phyloP scores from a whole-genome alignment of 2,797 vertebrate species.

The Xyrichtys novacula region DNA sequence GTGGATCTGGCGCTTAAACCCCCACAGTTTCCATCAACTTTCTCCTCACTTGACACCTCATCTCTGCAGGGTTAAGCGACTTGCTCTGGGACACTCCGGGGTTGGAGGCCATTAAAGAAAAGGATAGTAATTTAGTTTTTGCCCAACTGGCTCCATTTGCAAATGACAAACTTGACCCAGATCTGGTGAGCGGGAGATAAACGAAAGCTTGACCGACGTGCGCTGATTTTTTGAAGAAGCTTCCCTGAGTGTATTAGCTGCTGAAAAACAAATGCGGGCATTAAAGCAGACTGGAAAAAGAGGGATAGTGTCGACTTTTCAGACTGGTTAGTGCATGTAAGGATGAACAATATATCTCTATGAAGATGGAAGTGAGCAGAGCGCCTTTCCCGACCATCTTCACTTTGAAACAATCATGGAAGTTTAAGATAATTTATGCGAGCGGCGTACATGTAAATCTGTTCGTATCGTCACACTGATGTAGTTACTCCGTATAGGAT shows the following conservation, averaged over 20 bases:
- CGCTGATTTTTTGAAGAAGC: neutral
- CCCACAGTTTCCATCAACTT: neutral
- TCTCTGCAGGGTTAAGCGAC: slow-evolving; percentile 14
- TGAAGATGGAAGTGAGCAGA: too few species aligned
- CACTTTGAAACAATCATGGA: too few species aligned
- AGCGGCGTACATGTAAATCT: too few species aligned
- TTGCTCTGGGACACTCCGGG: neutral
- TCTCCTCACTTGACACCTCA: neutral
- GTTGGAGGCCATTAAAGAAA: slow-evolving; percentile 9
- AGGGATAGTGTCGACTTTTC: neutral
- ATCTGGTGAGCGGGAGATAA: slow-evolving; percentile 25
- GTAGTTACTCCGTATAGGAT: too few species aligned
- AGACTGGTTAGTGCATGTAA: too few species aligned
- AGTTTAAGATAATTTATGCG: neutral
- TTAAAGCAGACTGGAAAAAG: neutral
- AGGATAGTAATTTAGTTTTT: slow-evolving; percentile 10
- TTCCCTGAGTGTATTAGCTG: neutral
- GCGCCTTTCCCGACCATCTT: too few species aligned
- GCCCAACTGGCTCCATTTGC: slow-evolving; percentile 33
- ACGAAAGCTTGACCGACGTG: slow-evolving; percentile 6
- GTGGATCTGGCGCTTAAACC: neutral
- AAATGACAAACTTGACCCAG: slow-evolving; percentile 52
- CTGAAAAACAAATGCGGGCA: slow-evolving; percentile 16
- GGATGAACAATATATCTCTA: too few species aligned
- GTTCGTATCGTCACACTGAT: too few species aligned